Conservation (phyloP, 2,888 invertebrate genomes). For the Cetonia aurata region DNA sequence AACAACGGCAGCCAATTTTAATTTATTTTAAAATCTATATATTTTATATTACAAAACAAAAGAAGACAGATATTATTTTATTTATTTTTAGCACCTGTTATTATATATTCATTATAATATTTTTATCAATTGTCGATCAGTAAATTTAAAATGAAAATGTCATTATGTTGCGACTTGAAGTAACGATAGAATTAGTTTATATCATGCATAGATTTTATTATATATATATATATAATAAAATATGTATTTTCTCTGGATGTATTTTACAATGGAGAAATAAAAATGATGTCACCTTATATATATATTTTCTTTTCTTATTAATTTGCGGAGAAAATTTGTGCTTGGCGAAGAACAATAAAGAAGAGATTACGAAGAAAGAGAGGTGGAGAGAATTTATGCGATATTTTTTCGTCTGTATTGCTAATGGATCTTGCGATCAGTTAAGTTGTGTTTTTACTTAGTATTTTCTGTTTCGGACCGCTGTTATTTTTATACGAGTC, state of each 20-base stretch:
- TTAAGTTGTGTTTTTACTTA: constrained; percentile 41
- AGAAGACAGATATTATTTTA: constrained; percentile 9
- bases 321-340: neutral
- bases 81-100: neutral
- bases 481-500: constrained; percentile 36
- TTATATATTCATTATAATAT: neutral
- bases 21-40: neutral
- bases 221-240: too few species aligned
- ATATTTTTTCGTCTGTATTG: constrained; percentile 30
- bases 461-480: neutral
- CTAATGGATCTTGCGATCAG: constrained; percentile 34
- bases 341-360: neutral
- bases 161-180: constrained; percentile 48
- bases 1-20: constrained; percentile 13
- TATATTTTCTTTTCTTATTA: constrained; percentile 17
- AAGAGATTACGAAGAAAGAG: constrained; percentile 1
- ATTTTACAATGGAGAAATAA: constrained; percentile 54
- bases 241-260: constrained; percentile 51
- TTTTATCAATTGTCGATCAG: neutral
- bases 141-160: constrained; percentile 8
- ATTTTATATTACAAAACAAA: constrained; percentile 8
- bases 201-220: constrained; percentile 46
- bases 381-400: constrained; percentile 25
- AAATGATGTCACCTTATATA: constrained; percentile 30
- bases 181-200: constrained; percentile 39